These are phyloP conservation scores for Drosophila colorata DNA, from an alignment of 2,888 invertebrate genomes.

Conservation along the genomic window DNA sequence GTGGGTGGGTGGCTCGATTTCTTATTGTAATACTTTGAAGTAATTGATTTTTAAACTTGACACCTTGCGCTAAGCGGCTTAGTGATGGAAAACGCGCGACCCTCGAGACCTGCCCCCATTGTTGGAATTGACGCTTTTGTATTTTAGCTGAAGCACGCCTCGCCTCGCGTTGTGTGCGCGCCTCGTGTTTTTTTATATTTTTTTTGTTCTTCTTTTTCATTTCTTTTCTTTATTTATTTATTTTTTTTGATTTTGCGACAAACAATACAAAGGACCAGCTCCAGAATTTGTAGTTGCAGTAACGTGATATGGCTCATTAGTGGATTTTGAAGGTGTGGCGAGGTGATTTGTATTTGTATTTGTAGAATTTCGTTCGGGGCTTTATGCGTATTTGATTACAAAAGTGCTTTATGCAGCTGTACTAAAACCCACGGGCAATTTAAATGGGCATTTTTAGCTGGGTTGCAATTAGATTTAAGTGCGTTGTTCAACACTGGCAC, in stretches of 20 bases:
- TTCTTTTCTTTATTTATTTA: background rate
- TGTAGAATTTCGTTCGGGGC: conserved; percentile 15
- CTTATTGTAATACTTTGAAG: conserved; percentile 61
- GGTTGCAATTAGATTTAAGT: conserved; percentile 79
- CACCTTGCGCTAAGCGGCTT: conserved; percentile 76
- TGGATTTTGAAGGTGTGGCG: conserved; percentile 38
- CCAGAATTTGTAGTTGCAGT: conserved; percentile 50
- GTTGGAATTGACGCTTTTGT: conserved; percentile 38
- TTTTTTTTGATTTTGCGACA: conserved; percentile 17
- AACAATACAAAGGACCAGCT: conserved; percentile 30
- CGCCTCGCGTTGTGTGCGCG: conserved; percentile 22
- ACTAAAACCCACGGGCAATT: conserved; percentile 33
- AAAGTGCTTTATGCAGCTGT: conserved; percentile 43
- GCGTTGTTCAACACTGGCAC: conserved; percentile 34
- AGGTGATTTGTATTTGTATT: conserved; percentile 17
- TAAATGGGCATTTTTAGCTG: conserved; percentile 54
- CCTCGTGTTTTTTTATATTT: conserved; percentile 12
- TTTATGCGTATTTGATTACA: conserved; percentile 64
- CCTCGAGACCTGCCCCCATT: conserved; percentile 34
- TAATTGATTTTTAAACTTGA: conserved; percentile 81
- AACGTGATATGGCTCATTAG: conserved; percentile 72
- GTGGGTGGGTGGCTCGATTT: conserved; percentile 21
- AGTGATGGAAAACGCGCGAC: conserved; percentile 56
- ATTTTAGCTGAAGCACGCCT: conserved; percentile 15
- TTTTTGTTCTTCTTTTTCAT: background rate